A percentile compares a stretch with the other conserved stretches of the same genome.
Conservation (phyloP, 2,113 vertebrate species). For the Alouatta palliata region DNA sequence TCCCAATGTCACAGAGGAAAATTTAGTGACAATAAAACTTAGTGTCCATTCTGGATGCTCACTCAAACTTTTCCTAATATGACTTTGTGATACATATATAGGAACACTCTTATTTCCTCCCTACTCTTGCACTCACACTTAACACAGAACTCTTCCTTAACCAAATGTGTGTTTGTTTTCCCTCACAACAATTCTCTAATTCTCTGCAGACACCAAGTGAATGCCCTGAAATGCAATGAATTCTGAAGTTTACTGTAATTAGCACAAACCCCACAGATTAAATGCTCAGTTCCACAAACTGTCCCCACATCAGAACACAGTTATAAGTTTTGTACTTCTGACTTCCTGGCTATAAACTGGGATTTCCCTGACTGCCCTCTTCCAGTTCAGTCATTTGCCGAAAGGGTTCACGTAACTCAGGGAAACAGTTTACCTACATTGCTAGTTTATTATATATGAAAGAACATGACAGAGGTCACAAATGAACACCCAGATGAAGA, state of each 20-base stretch:
- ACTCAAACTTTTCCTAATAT: not conserved
- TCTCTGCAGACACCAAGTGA: not conserved
- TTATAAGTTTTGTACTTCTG: not conserved
- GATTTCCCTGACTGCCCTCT: not conserved
- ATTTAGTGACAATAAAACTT: not conserved
- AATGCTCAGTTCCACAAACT: not conserved
- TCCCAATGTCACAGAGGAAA: not conserved
- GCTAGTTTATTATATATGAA: not conserved
- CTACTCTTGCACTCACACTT: not conserved
- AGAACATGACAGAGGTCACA: not conserved
- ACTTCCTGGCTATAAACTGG: not conserved
- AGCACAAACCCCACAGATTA: not conserved
- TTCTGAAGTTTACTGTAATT: not conserved
- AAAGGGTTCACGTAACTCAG: not conserved
- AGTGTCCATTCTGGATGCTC: not conserved
- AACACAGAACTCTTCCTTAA: not conserved
- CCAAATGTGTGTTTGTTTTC: not conserved
- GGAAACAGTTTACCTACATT: not conserved
- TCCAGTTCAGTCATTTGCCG: not conserved
- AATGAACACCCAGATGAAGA: not conserved
- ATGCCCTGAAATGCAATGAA: not conserved
- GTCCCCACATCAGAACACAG: accelerated
- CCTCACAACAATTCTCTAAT: not conserved
- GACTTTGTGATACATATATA: accelerated
- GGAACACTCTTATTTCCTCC: not conserved